A percentile compares a stretch with the other conserved stretches of the same genome.
These are phyloP conservation scores for Polypedilum vanderplanki DNA, from an alignment of 1,140 invertebrate species.

Conservation along the genomic window DNA sequence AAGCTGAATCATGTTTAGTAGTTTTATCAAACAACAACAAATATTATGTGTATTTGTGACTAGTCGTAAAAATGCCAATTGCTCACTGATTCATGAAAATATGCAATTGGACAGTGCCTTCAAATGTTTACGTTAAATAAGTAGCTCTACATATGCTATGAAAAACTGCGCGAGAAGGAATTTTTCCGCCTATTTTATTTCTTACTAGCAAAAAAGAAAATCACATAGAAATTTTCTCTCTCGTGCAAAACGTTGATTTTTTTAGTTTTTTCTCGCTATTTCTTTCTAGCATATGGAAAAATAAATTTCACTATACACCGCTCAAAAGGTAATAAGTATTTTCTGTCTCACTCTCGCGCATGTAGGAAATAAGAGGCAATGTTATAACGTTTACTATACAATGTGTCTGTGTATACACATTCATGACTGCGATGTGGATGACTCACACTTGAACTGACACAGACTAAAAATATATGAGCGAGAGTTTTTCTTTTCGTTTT, in stretches of 20 bases:
- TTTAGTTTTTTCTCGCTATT: background rate
- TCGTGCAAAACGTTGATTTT: background rate
- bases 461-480: constrained; percentile 24
- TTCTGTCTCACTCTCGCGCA: background rate
- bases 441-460: constrained; percentile 26
- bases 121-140: no score
- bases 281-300: background rate
- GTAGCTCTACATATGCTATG: no score
- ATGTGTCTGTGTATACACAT: constrained; percentile 17
- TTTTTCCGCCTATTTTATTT: constrained; percentile 1
- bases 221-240: background rate
- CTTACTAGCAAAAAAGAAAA: background rate
- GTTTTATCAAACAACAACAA: no score
- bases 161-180: background rate
- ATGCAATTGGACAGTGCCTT: no score
- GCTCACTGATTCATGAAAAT: no score
- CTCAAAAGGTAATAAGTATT: background rate
- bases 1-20: no score
- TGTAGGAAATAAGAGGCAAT: constrained; percentile 1
- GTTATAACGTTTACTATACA: constrained; percentile 18
- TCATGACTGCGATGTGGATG: constrained; percentile 24
- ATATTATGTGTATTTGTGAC: no score
- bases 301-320: background rate
- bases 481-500: background rate
- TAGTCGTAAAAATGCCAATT: no score